Conservation (phyloP, 2,113 vertebrate genomes). For the Thunnus thynnus region DNA sequence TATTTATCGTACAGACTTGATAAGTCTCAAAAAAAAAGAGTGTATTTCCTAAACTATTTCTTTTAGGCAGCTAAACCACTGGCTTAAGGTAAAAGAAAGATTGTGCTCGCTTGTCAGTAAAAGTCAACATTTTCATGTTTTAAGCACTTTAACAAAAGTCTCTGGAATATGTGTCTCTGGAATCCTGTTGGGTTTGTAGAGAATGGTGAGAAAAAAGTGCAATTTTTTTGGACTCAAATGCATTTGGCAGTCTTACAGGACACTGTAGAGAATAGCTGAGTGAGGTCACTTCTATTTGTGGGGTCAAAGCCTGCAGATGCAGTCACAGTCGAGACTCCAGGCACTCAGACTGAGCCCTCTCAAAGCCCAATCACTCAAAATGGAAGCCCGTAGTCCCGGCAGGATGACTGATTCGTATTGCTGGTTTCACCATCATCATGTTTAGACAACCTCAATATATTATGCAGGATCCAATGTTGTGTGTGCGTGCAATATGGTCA, state of each 20-base stretch:
- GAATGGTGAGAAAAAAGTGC: background rate
- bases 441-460: slow-evolving; percentile 78
- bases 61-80: no score
- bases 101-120: background rate
- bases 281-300: slow-evolving; percentile 53
- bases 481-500: slow-evolving; percentile 66
- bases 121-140: background rate
- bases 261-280: slow-evolving; percentile 15
- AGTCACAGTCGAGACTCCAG: slow-evolving; percentile 47
- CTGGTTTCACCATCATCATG: slow-evolving; percentile 74
- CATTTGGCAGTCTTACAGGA: slow-evolving; percentile 24
- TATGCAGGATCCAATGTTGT: slow-evolving; percentile 67
- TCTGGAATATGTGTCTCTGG: background rate
- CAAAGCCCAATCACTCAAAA: slow-evolving; percentile 67
- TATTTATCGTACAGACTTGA: background rate
- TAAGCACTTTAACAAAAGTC: background rate
- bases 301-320: slow-evolving; percentile 62
- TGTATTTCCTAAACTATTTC: no score
- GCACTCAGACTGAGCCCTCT: slow-evolving; percentile 49
- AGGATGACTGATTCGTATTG: slow-evolving; percentile 79
- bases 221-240: slow-evolving; percentile 15
- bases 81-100: no score
- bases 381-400: slow-evolving; percentile 43
- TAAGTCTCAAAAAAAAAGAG: no score
- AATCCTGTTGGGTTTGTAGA: background rate